Evolutionary conservation across 2,113 vertebrate species (phyloP), one percentile per base, ranked within the genome.

Genomic region (Rattus rattus): DNA sequence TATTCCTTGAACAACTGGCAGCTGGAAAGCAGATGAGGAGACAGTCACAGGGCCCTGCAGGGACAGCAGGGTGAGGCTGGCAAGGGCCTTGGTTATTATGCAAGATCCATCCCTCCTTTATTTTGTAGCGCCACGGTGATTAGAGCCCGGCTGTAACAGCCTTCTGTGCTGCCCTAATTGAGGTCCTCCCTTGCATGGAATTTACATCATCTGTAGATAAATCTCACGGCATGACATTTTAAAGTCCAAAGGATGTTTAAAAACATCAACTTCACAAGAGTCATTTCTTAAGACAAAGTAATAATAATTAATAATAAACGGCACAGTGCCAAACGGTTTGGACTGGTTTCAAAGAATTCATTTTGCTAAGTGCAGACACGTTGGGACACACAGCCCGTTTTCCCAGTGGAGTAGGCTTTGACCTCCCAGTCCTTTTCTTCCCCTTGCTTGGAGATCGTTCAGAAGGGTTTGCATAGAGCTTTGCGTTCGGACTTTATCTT

Each of bases 211-310:
- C 73, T 77, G 8, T 33, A 91, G 91, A 91, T 85, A 86, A 96
- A 97, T 96, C 69, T 47, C 67, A 87, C n/a, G 10, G 22, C 13
- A 6, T 97, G 96, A 95, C 89, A 94, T 94, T 89, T 96, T 97
- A 86, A 89, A 87, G 54, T 92, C 92, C 80, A 95, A 80, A 95
- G 67, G 72, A 91, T 85, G 76, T 49, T 93, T 80, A 96, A 75
- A 92, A 85, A 20, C 47, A 93, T 94, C 9, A 6, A 73, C 39
- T 80, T 70, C 2, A 5, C 47, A 69, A 30, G 36, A 80, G 90
- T 54, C 30, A n/a, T 56, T 49, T 70, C 76, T 97, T 6, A 88
- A 94, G 69, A 81, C 81, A 88, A 87, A 80, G 75, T 91, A 79
- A 91, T 56, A 56, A 56, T 56, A 90, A 67, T 75, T 30, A 33